Evolutionary conservation across 2,797 vertebrate genomes (phyloP).

Genomic region (Bradypodion pumilum): DNA sequence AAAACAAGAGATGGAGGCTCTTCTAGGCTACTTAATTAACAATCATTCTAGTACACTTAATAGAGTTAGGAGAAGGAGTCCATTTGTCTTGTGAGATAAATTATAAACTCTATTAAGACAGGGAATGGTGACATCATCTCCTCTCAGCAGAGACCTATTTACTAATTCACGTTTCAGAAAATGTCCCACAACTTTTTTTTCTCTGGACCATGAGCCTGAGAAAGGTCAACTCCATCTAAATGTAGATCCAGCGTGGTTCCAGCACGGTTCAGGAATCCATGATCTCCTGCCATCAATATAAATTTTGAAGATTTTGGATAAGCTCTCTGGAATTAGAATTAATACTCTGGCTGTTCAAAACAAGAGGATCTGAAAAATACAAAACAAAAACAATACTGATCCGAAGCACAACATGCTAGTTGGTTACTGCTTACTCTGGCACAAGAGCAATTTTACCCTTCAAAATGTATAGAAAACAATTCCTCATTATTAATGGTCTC

Average conservation of each 20-base stretch:
- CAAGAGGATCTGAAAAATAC: neutral
- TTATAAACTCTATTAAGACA: neutral
- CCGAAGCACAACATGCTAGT: constrained; percentile 14
- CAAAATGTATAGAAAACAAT: constrained; percentile 23
- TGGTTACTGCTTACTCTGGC: neutral
- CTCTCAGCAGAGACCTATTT: constrained; percentile 5
- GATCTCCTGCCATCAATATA: constrained; percentile 52
- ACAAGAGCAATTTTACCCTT: neutral
- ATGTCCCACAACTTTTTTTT: constrained; percentile 57
- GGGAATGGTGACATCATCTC: constrained; percentile 4
- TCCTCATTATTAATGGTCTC: neutral
- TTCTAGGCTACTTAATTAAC: neutral
- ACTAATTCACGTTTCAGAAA: constrained; percentile 31
- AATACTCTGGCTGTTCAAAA: constrained; percentile 51
- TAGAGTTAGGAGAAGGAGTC: neutral
- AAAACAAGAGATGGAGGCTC: neutral
- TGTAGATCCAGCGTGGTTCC: constrained; percentile 54
- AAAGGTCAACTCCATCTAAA: constrained; percentile 77
- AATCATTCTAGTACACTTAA: neutral
- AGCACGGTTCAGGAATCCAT: constrained; percentile 51
- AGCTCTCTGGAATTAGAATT: constrained; percentile 56
- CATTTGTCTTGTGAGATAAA: neutral
- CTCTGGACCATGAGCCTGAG: constrained; percentile 68
- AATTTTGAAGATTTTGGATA: constrained; percentile 59
- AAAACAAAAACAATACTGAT: too few relatives aligned